Base-by-base conservation (phyloP, 2,888 invertebrate species). In the Clostera curtula region DNA sequence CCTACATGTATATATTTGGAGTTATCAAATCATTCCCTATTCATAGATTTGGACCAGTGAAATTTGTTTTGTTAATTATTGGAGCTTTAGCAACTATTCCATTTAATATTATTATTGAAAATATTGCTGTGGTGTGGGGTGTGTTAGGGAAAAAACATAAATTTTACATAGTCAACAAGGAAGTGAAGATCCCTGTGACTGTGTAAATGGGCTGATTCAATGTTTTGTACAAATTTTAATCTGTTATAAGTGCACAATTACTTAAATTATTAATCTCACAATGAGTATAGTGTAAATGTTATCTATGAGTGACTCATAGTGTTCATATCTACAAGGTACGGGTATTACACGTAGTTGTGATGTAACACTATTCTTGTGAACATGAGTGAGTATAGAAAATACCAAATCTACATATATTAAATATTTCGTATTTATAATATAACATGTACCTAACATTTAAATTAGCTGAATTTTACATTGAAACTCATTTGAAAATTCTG, bases 1-100 rank as follows among this genome's bases (percentile, higher is more conserved):
- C 97, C 61, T 98, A 98, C 72, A 97, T 98, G 97, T 98, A 97
- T 70, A 89, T 97, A 38, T 98, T 97, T 75, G 98, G 98, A 39
- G 97, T 97, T n/a, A 88, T 97, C 27, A 97, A 97, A 71, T 97
- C 97, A 29, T 97, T 98, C 65, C 94, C 95, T 11, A 82, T 96
- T 16, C 91, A 94, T 70, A 89, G 95, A 56, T 92, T 93, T 66
- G 96, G 97, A 6, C 75, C 93, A 35, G 59, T 91, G 19, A 89
- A 91, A 64, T 95, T 95, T 64, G 59, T 90, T 32, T 75, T 95
- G 30, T 95, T 93, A 64, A 88, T 96, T 36, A 84, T 90, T 36
- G 97, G 96, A 20, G 96, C 96, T 3, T 82, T 97, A 24, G 90
- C 93, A 33, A 95, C 95, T 30, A 95, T 97, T 70, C 97, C 97